Evolutionary conservation across 2,797 vertebrate species (phyloP), one percentile per base, ranked within the genome.

Genomic region (Valencia hispanica): DNA sequence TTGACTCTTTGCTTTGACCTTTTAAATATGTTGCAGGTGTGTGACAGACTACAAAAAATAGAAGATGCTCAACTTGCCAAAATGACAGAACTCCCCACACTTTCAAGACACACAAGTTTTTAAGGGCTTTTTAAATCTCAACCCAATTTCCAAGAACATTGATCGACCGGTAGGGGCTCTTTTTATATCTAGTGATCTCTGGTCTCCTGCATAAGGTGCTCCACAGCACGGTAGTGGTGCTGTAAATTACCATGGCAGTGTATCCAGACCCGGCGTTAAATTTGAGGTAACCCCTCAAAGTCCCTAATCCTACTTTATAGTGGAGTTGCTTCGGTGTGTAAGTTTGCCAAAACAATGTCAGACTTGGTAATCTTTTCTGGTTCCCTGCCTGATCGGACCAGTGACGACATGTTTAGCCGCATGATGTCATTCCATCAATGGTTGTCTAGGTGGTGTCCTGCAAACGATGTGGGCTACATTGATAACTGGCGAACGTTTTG

Each of bases 281-380:
- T 47, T 20, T 48, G 9, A 70, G 39, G 47, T 51, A 50, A 57
- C 36, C 53, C 39, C 25, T 18, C 14, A 1, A 57, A 43, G 25
- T 39, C 11, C 14, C 10, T 55, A 17, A 72, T 55, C 70, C 34
- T 72, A 14, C 34, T 30, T 72, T 25, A 43, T 18, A 34, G 39
- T 59, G 32, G 57, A 47, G 57, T 47, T 73, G 50, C 27, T 53
- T n/a, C n/a, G n/a, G n/a, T n/a, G n/a, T n/a, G n/a, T n/a, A n/a
- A n/a, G n/a, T n/a, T n/a, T n/a, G n/a, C n/a, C n/a, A n/a, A n/a
- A n/a, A n/a, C n/a, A n/a, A n/a, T n/a, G n/a, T n/a, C n/a, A n/a
- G n/a, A n/a, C n/a, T n/a, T n/a, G n/a, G n/a, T n/a, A n/a, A n/a
- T n/a, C n/a, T n/a, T n/a, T n/a, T n/a, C n/a, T n/a, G n/a, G n/a